A percentile compares a stretch with the other conserved stretches of the same genome.
phyloP scores from a whole-genome alignment of 1,140 invertebrate genomes.

The Euglossa dilemma region DNA sequence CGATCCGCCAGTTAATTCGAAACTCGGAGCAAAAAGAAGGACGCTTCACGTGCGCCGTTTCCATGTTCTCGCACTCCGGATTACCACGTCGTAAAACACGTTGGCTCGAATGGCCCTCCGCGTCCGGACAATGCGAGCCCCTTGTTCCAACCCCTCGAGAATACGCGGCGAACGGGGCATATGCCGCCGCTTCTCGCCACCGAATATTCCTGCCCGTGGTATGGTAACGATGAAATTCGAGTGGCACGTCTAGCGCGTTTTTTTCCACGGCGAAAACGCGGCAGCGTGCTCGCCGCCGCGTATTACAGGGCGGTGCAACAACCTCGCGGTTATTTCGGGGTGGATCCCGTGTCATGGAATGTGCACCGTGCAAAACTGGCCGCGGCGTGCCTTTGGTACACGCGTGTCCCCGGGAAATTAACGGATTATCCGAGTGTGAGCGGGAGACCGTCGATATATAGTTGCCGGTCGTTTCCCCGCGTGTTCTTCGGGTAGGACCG shows the following conservation, averaged over 20 bases:
- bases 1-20: too few species aligned
- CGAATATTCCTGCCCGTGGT: neutral
- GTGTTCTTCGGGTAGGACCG: too few species aligned
- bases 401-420: conserved; percentile 60
- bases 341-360: conserved; percentile 73
- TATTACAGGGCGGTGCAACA: conserved; percentile 74
- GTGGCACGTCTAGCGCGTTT: conserved; percentile 30
- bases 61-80: neutral
- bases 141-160: neutral
- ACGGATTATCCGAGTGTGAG: conserved; percentile 26
- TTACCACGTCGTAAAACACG: neutral
- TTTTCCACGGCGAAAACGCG: conserved; percentile 23
- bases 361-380: conserved; percentile 53
- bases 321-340: conserved; percentile 79
- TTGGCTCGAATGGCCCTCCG: neutral
- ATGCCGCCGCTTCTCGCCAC: neutral
- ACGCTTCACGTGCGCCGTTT: neutral
- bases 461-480: too few species aligned
- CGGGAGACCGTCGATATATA: too few species aligned
- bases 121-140: neutral
- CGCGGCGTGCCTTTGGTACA: conserved; percentile 38
- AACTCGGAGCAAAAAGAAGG: too few species aligned
- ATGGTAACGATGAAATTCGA: conserved; percentile 28
- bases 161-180: neutral
- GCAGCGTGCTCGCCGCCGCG: neutral